A percentile compares a stretch with the other conserved stretches of the same genome.
phyloP scores from a whole-genome alignment of 2,888 invertebrate species.

The Heliconius aoede region DNA sequence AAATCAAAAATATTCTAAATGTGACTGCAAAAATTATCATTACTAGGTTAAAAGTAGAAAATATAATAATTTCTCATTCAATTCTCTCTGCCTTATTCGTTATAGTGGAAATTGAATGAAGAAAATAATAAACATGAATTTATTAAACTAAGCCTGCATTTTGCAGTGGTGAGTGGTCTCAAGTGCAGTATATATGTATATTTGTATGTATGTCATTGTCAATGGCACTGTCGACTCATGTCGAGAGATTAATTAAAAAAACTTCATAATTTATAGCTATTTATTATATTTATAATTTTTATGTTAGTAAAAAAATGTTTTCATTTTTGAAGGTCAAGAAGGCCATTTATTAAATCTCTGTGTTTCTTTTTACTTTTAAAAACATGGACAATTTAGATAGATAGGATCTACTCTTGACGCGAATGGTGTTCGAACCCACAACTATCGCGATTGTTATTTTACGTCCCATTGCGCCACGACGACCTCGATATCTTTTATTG shows the following conservation, averaged over 20 bases:
- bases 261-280: background rate
- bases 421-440: too few relatives aligned
- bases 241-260: slow-evolving; percentile 17
- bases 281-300: slow-evolving; percentile 1
- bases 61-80: background rate
- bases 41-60: too few relatives aligned
- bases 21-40: too few relatives aligned
- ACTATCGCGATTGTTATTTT: too few relatives aligned
- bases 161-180: background rate
- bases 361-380: background rate
- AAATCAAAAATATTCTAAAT: too few relatives aligned
- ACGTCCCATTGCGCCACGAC: background rate
- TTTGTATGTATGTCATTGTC: slow-evolving; percentile 17
- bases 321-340: background rate
- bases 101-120: too few relatives aligned
- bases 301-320: background rate
- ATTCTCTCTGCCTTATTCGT: background rate
- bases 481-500: background rate
- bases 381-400: too few relatives aligned
- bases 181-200: slow-evolving; percentile 3
- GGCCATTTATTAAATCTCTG: background rate
- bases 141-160: slow-evolving; percentile 2
- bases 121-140: background rate
- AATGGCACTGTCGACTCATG: slow-evolving; percentile 3
- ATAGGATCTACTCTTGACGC: too few relatives aligned